phyloP scores from a whole-genome alignment of 2,797 vertebrate species.

The Hybognathus amarus region DNA sequence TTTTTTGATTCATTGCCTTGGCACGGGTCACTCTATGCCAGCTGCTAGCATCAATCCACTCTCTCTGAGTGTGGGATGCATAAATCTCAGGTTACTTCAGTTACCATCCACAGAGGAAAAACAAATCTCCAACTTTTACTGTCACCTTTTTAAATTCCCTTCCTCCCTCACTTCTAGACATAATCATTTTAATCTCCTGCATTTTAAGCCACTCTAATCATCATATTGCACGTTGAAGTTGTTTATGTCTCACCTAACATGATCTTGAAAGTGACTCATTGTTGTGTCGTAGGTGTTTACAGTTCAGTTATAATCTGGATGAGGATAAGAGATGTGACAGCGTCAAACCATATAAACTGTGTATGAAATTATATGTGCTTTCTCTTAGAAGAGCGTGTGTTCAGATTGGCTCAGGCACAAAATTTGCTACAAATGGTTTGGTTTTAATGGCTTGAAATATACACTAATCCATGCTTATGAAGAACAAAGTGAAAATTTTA shows the following conservation, averaged over 20 bases:
- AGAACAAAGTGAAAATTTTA: slow-evolving; percentile 21
- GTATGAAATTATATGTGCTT: slow-evolving; percentile 22
- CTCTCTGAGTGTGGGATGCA: slow-evolving; percentile 54
- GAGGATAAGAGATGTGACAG: slow-evolving; percentile 10
- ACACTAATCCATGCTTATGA: slow-evolving; percentile 24
- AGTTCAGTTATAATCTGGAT: slow-evolving; percentile 14
- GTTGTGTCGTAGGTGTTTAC: slow-evolving; percentile 10
- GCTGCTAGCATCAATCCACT: slow-evolving; percentile 57
- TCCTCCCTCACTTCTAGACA: background rate
- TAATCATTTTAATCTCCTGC: slow-evolving; percentile 17
- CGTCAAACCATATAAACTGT: slow-evolving; percentile 35
- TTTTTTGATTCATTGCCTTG: slow-evolving; percentile 45
- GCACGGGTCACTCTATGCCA: slow-evolving; percentile 32
- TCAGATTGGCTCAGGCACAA: slow-evolving; percentile 18
- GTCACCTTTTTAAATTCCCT: slow-evolving; percentile 26
- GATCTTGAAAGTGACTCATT: slow-evolving; percentile 14
- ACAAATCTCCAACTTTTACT: slow-evolving; percentile 45
- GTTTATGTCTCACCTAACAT: slow-evolving; percentile 38
- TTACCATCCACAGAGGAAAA: slow-evolving; percentile 57
- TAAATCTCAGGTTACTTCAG: slow-evolving; percentile 59
- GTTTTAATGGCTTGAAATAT: slow-evolving; percentile 35
- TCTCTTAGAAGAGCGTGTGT: slow-evolving; percentile 16
- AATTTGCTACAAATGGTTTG: background rate
- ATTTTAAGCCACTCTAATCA: slow-evolving; percentile 19
- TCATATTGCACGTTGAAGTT: slow-evolving; percentile 17